These are phyloP conservation scores for Spizella passerina DNA, from an alignment of 2,797 vertebrate species.

Conservation along the genomic window DNA sequence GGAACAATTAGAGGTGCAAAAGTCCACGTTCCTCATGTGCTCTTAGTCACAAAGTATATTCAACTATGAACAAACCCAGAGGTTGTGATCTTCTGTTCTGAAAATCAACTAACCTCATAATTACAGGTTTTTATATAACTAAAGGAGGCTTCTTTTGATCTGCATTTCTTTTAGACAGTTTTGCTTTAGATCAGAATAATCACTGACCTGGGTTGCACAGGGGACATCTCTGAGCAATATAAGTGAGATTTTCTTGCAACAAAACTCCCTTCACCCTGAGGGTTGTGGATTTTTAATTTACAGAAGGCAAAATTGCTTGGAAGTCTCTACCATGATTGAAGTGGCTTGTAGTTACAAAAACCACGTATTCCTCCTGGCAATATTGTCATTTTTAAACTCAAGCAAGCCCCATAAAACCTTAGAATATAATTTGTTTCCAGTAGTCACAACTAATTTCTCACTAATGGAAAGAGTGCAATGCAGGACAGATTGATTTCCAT, in stretches of 20 bases:
- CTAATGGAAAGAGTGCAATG: neutral
- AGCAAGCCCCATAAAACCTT: neutral
- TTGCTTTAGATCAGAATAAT: neutral
- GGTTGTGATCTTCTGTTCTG: constrained; percentile 1
- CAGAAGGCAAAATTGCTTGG: neutral
- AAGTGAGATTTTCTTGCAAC: neutral
- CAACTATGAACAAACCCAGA: constrained; percentile 6
- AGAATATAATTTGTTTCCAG: neutral
- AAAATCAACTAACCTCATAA: constrained; percentile 14
- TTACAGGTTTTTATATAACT: neutral
- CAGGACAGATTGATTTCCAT: neutral
- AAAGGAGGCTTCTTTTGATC: constrained; percentile 1
- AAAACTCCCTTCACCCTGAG: neutral
- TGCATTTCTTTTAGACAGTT: neutral
- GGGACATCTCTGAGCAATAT: neutral
- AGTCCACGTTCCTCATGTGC: neutral
- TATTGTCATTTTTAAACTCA: neutral
- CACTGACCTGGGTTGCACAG: neutral
- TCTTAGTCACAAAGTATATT: neutral
- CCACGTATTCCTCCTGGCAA: neutral
- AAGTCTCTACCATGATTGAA: neutral
- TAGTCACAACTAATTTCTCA: neutral
- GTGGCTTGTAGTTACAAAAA: neutral
- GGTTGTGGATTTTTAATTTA: constrained; percentile 1
- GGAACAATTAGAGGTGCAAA: neutral